Conservation (phyloP, 1,140 invertebrate genomes). For the Caenorhabditis inopinata region DNA sequence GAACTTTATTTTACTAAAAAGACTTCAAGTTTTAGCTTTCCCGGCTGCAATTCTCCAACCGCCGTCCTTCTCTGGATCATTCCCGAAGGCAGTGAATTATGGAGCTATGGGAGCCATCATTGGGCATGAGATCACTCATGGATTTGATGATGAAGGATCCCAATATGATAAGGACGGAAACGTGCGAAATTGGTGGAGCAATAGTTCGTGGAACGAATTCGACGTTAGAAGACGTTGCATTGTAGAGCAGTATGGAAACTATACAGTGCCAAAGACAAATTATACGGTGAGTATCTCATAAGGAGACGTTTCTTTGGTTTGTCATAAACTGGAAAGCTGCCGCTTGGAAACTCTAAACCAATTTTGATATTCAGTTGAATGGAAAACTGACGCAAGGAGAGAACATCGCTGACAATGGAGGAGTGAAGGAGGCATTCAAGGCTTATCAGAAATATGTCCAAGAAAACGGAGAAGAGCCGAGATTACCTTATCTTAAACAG, state of each 20-base stretch:
- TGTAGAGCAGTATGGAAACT: constrained; percentile 81
- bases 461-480: constrained; percentile 53
- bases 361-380: constrained; percentile 66
- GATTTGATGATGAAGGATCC: constrained; percentile 71
- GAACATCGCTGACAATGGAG: constrained; percentile 70
- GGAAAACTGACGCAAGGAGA: constrained; percentile 68
- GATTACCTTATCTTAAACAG: constrained; percentile 64
- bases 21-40: constrained; percentile 68
- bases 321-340: too few relatives aligned
- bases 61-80: constrained; percentile 71
- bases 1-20: too few relatives aligned
- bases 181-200: constrained; percentile 80
- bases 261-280: constrained; percentile 74
- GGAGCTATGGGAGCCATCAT: constrained; percentile 68
- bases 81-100: constrained; percentile 70
- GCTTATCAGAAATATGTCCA: constrained; percentile 56
- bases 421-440: constrained; percentile 67
- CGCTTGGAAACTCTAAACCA: background rate
- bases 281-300: constrained; percentile 71
- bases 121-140: constrained; percentile 71
- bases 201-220: constrained; percentile 43
- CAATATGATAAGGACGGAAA: constrained; percentile 88
- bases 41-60: constrained; percentile 74
- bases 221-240: constrained; percentile 81
- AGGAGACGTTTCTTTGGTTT: too few relatives aligned